Conservation (phyloP, 2,113 vertebrate genomes). For the Casuarius casuarius region DNA sequence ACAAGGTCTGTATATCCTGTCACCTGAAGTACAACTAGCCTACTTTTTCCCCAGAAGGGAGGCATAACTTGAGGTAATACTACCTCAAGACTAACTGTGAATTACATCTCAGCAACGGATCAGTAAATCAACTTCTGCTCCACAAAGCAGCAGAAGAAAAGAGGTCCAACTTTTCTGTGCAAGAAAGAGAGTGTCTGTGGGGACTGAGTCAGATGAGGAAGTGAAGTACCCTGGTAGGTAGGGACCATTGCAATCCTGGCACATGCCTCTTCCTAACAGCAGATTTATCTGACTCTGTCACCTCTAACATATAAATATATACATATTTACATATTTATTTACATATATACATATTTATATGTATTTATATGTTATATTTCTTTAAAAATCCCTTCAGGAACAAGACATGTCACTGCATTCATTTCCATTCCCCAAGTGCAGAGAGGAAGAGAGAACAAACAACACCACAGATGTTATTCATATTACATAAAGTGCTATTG, state of each 20-base stretch:
- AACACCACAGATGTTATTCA: neutral
- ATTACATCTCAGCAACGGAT: neutral
- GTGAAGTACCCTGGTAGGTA: rapidly evolving
- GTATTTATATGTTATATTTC: neutral
- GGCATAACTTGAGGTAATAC: neutral
- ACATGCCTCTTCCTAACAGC: neutral
- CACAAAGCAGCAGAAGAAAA: neutral
- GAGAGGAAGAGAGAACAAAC: slow-evolving; percentile 25
- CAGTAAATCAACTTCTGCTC: neutral
- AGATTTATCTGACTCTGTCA: neutral
- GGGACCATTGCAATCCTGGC: neutral
- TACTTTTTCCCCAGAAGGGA: neutral
- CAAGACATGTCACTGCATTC: neutral
- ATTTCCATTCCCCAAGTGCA: neutral
- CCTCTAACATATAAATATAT: neutral
- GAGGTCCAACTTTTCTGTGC: rapidly evolving
- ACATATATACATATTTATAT: neutral
- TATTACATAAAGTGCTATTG: neutral
- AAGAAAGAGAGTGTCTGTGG: neutral
- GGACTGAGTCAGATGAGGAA: neutral
- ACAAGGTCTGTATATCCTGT: neutral
- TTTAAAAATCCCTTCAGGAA: neutral
- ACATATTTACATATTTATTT: neutral
- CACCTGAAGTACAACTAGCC: neutral
- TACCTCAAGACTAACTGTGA: neutral